Evolutionary conservation across 2,797 vertebrate species (phyloP), one percentile per base, ranked within the genome.

Genomic region (Chelon labrosus): DNA sequence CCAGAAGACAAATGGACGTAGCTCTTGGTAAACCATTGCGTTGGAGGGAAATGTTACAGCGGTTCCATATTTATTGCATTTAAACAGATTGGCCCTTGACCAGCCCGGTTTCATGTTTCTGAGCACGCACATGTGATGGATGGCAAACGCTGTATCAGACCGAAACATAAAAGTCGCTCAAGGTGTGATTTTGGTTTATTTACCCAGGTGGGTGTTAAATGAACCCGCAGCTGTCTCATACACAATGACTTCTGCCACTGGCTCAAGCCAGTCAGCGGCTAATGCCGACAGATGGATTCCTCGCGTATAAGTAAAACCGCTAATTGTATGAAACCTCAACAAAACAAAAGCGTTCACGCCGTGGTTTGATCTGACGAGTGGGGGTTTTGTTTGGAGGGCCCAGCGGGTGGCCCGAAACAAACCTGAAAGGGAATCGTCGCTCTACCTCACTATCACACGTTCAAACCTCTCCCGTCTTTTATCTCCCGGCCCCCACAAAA

Each of bases 1-100:
- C 70, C 77, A 75, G 60, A 76, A 85, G 84, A 89, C 73, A 85
- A 83, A 90, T 83, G 69, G 73, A 80, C 70, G 80, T 56, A 75
- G 59, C 77, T 87, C 67, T 74, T 38, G 49, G 75, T 65, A 38
- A 75, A 69, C 66, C 39, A 64, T 72, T 76, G 79, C 60, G 53
- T 64, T 54, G 20, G 38, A 58, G 56, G 44, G 5, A 66, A 70
- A 67, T 69, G 62, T 52, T 64, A 70, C 55, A 70, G 31, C 42
- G 10, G 57, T 52, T 65, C 13, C 42, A 49, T 44, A 72, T 67
- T 63, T 55, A 50, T 31, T 49, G 47, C 27, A 70, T 79, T 82
- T 67, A 62, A 70, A 62, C 19, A n/a, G 38, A 58, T 38, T 60
- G 3, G 8, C 2, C 10, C 19, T 35, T 59, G 49, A 60, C 5